Percentiles rank a stretch among this genome's conserved stretches.
phyloP scores from a whole-genome alignment of 2,113 vertebrate genomes.

The Damaliscus lunatus region DNA sequence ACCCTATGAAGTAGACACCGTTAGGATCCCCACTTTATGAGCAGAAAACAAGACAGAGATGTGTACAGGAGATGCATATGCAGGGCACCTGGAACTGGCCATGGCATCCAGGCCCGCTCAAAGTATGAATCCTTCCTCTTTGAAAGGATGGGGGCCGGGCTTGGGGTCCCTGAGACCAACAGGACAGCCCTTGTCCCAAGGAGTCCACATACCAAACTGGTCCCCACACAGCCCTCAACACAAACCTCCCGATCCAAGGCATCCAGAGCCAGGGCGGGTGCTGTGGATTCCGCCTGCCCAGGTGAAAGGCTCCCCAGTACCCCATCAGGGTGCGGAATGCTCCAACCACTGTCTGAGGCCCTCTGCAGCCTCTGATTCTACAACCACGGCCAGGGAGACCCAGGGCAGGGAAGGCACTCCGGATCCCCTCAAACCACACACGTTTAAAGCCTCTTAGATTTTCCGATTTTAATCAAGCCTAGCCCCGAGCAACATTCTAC shows the following conservation, averaged over 20 bases:
- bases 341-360: not conserved
- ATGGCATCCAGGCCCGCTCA: not conserved
- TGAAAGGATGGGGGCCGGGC: not conserved
- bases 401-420: slow-evolving; percentile 3
- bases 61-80: not conserved
- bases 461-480: slow-evolving; percentile 74
- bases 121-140: not conserved
- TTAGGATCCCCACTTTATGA: not conserved
- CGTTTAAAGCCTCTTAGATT: slow-evolving; percentile 72
- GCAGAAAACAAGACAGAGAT: not conserved
- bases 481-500: slow-evolving; percentile 69
- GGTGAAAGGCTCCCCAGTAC: not conserved
- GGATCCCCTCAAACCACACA: slow-evolving; percentile 58
- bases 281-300: not conserved
- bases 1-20: not conserved
- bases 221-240: not conserved
- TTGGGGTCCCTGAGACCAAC: not conserved
- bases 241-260: not conserved
- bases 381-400: not conserved
- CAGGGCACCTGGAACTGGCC: not conserved
- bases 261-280: not conserved
- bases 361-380: not conserved
- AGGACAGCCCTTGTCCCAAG: not conserved
- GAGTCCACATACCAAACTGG: not conserved
- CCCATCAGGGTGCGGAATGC: not conserved